Evolutionary conservation across 2,113 vertebrate species (phyloP).

Genomic region (Amazona vittata): DNA sequence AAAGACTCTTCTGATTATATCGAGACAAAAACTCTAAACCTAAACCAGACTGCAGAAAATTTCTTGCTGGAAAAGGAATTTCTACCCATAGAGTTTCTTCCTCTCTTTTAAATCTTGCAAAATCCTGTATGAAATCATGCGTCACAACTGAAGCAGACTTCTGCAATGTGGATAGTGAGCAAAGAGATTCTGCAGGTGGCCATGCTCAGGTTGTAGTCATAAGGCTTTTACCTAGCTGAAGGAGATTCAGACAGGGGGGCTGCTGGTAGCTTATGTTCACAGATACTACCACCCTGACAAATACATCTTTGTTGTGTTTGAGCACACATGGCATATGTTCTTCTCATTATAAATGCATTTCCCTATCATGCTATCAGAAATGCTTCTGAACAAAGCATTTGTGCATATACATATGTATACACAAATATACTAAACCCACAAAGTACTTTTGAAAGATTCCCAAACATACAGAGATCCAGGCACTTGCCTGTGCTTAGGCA

Average conservation of each 20-base stretch:
- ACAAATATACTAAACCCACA: not conserved
- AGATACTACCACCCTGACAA: not conserved
- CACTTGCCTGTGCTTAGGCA: not conserved
- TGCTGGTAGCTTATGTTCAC: not conserved
- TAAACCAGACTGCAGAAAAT: not conserved
- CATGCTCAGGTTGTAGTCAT: not conserved
- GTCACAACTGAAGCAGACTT: not conserved
- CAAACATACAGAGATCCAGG: not conserved
- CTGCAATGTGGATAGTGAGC: not conserved
- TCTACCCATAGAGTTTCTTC: not conserved
- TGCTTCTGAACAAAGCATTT: not conserved
- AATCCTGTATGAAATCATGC: not conserved
- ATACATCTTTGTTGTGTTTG: not conserved
- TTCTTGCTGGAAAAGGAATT: not conserved
- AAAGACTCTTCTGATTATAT: not conserved
- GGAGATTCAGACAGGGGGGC: not conserved
- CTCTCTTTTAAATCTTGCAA: not conserved
- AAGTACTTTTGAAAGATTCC: not conserved
- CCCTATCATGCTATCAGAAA: not conserved
- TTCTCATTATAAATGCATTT: not conserved
- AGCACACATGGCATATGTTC: accelerated
- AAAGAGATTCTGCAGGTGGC: not conserved
- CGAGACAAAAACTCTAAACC: not conserved
- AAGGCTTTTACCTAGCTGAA: not conserved
- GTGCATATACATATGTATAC: not conserved